Evolutionary conservation across 2,888 invertebrate species (phyloP), one percentile per base, ranked within the genome.

Genomic region (Tetanocera ferruginea): DNA sequence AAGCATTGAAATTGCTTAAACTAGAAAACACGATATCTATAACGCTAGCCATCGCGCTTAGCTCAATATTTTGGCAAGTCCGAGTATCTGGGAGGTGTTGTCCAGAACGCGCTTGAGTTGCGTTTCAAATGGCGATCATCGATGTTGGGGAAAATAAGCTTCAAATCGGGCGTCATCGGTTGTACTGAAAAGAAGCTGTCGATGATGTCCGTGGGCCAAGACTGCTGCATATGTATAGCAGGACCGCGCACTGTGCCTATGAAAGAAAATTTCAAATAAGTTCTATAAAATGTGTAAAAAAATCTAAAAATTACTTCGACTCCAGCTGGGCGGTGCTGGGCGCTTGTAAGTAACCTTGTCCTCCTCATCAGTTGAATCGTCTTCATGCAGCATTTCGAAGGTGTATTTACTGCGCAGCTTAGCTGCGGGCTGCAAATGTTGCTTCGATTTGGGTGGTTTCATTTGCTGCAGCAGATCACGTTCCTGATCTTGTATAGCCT

Each of bases 81-180:
- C 3, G 93, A 92, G 86, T 92, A 93, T 62, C 93, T 89, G 1
- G 94, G 94, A 66, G 94, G 94, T 11, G 93, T 93, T 82, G 93
- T 92, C 95, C 95, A 95, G 75, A 93, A 91, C 60, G 94, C 94
- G 84, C 94, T 94, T 0, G 95, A 95, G 55, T 94, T 94, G 60
- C 95, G 91, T 87, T 93, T 93, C 83, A 95, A 90, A 57, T 92
- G 91, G 67, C 90, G 90, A 70, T 92, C 91, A 88, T 94, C 93
- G 81, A 95, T 94, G 79, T 90, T 89, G 52, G 93, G 93, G 91
- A 95, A 95, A 69, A 95, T 92, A 80, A 92, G 91, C 76, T 91
- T 89, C 79, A 95, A 90, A 91, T 95, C 93, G 0, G 94, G 93
- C 3, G 92, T 92, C 87, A 92, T 91, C 76, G 91, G 91, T 79